Evolutionary conservation across 1,140 invertebrate genomes (phyloP), one percentile per base, ranked within the genome.

Genomic region (Laodelphax striatellus): DNA sequence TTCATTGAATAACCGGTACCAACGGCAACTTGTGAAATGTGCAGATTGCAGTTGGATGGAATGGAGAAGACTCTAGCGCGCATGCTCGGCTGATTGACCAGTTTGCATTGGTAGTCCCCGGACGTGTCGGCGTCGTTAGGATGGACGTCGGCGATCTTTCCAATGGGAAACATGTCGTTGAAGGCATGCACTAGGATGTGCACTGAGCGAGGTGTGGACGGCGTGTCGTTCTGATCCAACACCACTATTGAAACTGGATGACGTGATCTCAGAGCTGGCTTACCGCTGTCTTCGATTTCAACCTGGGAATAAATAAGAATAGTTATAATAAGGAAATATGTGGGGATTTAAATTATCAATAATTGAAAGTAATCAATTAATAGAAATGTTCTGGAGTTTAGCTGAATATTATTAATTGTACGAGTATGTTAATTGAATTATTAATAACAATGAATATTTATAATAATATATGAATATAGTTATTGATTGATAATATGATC

Each of bases 141-240:
- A 73, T 86, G 86, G 0, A 97, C 87, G 73, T 94, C 83, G 16
- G 92, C 94, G 62, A 98, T 86, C 73, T 88, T 88, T 43, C 90
- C 88, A 19, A 79, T 66, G 0, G 86, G 85, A 65, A 77, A 73
- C 54, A 78, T 77, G 53, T 83, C 82, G 67, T 89, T 87, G 64
- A 88, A 88, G 0, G 87, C 79, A 69, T 88, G 82, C 8, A 96
- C 84, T 22, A 91, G 73, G 19, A 96, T 79, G 64, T 88, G 86
- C 1, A 90, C 86, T 17, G 86, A 87, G 64, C 94, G 80, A 9
- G 91, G 78, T 14, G 82, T 83, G 0, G 93, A 94, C 5, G 93
- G 91, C 69, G 86, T 92, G 69, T 97, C 94, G 73, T 97, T 97
- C 71, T 91, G 84, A 73, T 97, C 94, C 5, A 86, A 70, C 3